phyloP scores from a whole-genome alignment of 2,888 invertebrate genomes.

The Amblyteles armatorius region DNA sequence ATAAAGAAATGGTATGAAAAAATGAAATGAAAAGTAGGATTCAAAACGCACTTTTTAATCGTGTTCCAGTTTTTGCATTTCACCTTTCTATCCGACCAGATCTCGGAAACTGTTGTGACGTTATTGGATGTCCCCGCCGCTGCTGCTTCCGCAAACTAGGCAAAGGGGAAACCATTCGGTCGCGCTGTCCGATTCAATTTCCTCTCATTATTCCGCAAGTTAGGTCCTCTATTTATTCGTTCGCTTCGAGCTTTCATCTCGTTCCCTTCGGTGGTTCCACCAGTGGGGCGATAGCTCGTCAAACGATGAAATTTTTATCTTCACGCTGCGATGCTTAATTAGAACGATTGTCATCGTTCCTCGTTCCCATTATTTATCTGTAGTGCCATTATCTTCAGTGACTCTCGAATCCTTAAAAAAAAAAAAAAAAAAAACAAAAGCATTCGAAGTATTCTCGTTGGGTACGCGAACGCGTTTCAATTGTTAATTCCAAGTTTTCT shows the following conservation, averaged over 20 bases:
- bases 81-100: neutral
- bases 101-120: slow-evolving; percentile 18
- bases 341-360: slow-evolving; percentile 6
- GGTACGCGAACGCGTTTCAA: neutral
- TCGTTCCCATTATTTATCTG: slow-evolving; percentile 18
- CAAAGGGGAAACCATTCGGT: slow-evolving; percentile 2
- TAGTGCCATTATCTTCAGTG: slow-evolving; percentile 8
- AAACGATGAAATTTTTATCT: neutral
- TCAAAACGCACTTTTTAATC: neutral
- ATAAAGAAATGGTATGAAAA: neutral
- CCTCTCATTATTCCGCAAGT: slow-evolving; percentile 39
- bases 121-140: slow-evolving; percentile 3
- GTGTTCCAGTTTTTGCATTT: neutral
- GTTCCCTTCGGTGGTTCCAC: neutral
- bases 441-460: slow-evolving; percentile 22
- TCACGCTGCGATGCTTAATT: slow-evolving; percentile 8
- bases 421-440: neutral
- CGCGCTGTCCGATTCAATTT: slow-evolving; percentile 28
- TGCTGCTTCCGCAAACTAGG: neutral
- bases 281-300: neutral
- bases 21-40: neutral
- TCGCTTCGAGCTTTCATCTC: neutral
- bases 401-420: neutral
- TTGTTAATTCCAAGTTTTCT: neutral
- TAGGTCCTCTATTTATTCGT: slow-evolving; percentile 8